Conservation (phyloP, 2,113 vertebrate species). For the Chaenogobius annularis region DNA sequence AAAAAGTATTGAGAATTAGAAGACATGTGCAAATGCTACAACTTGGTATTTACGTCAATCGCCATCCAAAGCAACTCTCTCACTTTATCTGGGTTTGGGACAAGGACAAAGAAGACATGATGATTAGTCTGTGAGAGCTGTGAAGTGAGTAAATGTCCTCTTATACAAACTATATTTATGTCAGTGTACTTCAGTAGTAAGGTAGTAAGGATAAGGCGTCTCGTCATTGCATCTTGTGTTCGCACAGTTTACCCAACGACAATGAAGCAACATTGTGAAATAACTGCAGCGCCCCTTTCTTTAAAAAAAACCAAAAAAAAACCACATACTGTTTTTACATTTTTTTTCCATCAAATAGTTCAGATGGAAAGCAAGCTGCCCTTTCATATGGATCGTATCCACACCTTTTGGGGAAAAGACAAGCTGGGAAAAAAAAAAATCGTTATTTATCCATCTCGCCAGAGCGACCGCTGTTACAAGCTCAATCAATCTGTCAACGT, state of each 20-base stretch:
- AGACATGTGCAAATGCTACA: too few relatives aligned
- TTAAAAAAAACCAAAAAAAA: slow-evolving; percentile 3
- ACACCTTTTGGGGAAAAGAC: slow-evolving; percentile 35
- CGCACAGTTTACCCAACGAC: background rate
- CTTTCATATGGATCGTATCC: background rate
- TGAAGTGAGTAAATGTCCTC: too few relatives aligned
- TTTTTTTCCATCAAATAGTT: background rate
- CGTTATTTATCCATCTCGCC: slow-evolving; percentile 44
- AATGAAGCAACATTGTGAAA: background rate
- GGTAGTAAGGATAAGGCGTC: too few relatives aligned
- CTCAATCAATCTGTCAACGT: slow-evolving; percentile 73
- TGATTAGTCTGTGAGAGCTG: too few relatives aligned
- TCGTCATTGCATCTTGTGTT: background rate
- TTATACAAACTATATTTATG: too few relatives aligned
- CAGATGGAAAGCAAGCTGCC: background rate
- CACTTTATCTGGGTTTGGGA: too few relatives aligned
- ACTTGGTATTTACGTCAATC: background rate
- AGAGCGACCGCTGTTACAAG: slow-evolving; percentile 32
- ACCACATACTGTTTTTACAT: background rate
- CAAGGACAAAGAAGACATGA: too few relatives aligned
- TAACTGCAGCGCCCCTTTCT: background rate
- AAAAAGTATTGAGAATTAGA: background rate
- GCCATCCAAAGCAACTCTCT: too few relatives aligned
- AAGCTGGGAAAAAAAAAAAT: slow-evolving; percentile 10
- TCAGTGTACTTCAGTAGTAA: too few relatives aligned